phyloP scores from a whole-genome alignment of 2,797 vertebrate genomes.

The Centroberyx gerrardi region DNA sequence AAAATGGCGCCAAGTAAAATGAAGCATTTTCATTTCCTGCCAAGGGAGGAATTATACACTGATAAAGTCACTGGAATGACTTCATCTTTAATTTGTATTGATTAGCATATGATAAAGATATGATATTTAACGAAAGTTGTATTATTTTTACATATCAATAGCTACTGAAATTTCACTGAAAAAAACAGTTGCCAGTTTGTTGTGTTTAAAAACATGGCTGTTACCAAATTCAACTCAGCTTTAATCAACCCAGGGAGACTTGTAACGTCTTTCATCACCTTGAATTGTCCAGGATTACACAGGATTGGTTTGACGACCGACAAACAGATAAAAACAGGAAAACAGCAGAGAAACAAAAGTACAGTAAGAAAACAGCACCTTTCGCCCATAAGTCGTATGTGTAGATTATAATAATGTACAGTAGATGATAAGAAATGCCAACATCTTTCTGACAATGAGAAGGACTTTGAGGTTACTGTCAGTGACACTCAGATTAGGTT shows the following conservation, averaged over 20 bases:
- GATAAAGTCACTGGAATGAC: not conserved
- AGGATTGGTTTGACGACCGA: slow-evolving; percentile 58
- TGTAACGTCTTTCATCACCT: slow-evolving; percentile 57
- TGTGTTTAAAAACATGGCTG: slow-evolving; percentile 16
- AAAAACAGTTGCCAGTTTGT: not conserved
- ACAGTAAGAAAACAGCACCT: slow-evolving; percentile 89
- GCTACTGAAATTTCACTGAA: not conserved
- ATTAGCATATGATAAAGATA: not conserved
- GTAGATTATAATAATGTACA: slow-evolving; percentile 56
- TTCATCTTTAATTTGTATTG: slow-evolving; percentile 15
- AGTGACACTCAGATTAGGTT: slow-evolving; percentile 49
- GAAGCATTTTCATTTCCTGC: slow-evolving; percentile 15
- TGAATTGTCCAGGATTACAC: slow-evolving; percentile 58
- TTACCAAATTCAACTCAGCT: slow-evolving; percentile 48
- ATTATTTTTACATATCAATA: not conserved
- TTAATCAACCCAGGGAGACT: slow-evolving; percentile 54
- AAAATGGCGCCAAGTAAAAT: slow-evolving; percentile 12
- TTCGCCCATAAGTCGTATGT: slow-evolving; percentile 87
- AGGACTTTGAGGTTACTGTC: slow-evolving; percentile 20
- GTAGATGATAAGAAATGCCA: slow-evolving; percentile 77
- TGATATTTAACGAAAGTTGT: not conserved
- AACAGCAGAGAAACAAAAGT: slow-evolving; percentile 55
- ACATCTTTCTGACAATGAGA: slow-evolving; percentile 84
- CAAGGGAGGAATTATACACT: not conserved
- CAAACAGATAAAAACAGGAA: slow-evolving; percentile 61